phyloP scores from a whole-genome alignment of 2,113 vertebrate genomes.

The Misgurnus mizolepis region DNA sequence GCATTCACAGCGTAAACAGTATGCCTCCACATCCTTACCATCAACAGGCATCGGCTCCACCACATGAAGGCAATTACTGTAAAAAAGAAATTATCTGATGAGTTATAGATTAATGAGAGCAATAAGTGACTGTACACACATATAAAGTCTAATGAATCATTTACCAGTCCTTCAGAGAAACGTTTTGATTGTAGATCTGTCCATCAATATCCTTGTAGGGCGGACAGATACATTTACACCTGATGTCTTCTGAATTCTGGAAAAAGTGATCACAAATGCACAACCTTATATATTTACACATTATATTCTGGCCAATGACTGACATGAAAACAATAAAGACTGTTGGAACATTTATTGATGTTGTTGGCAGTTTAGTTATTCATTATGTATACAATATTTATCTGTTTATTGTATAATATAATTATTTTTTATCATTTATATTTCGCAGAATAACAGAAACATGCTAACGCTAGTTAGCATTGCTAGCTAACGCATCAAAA shows the following conservation, averaged over 20 bases:
- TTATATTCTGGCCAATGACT: not conserved
- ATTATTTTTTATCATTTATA: not conserved
- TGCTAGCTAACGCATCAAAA: conserved; percentile 1
- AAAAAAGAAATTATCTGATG: not conserved
- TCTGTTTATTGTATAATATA: too few species aligned
- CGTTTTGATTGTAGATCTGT: conserved; percentile 93
- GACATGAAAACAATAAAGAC: not conserved
- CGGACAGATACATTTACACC: conserved; percentile 98
- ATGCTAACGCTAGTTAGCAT: conserved; percentile 9
- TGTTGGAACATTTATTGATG: not conserved
- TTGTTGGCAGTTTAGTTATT: not conserved
- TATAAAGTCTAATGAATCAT: conserved; percentile 44
- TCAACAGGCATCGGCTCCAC: conserved; percentile 95
- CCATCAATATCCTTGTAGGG: conserved; percentile 92
- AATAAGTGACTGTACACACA: not conserved
- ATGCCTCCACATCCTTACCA: conserved; percentile 93
- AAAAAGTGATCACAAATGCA: conserved; percentile 49
- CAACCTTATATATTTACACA: not conserved
- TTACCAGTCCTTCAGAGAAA: conserved; percentile 98
- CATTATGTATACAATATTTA: not conserved
- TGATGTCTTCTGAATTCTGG: conserved; percentile 92
- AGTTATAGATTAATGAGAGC: not conserved
- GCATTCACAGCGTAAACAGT: conserved; percentile 97
- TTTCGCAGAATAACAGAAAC: not conserved
- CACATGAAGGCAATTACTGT: conserved; percentile 92